Evolutionary conservation across 2,113 vertebrate genomes (phyloP).

Genomic region (Lamprologus tigripictilis): DNA sequence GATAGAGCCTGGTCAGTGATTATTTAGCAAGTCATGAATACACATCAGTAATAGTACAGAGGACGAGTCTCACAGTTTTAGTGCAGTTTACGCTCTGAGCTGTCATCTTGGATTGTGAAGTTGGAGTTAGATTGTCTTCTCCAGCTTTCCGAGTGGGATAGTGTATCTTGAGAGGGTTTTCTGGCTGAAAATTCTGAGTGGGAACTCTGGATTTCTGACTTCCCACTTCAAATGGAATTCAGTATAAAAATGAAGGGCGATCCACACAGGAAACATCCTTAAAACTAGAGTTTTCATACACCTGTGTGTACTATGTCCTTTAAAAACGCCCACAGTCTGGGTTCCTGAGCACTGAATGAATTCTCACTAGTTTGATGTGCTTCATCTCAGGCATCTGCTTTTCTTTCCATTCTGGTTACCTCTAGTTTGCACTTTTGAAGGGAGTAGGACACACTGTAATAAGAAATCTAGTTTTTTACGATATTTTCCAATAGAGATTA

Average conservation of each 20-base stretch:
- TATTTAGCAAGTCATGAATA: background rate
- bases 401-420: background rate
- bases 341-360: background rate
- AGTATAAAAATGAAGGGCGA: background rate
- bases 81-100: background rate
- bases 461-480: accelerated
- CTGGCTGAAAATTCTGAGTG: background rate
- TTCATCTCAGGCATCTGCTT: background rate
- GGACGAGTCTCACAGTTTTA: background rate
- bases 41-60: background rate
- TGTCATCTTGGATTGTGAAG: background rate
- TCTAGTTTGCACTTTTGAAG: background rate
- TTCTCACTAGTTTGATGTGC: background rate
- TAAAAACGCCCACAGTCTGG: background rate
- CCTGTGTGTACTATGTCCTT: background rate
- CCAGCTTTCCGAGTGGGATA: background rate
- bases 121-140: background rate
- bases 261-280: background rate
- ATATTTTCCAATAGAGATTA: background rate
- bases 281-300: background rate
- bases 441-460: background rate
- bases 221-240: background rate
- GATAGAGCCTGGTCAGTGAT: background rate
- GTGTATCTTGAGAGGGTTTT: background rate
- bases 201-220: background rate